A percentile compares a stretch with the other conserved stretches of the same genome.
Conservation (phyloP, 2,113 vertebrate species). For the Cercopithecus mona region DNA sequence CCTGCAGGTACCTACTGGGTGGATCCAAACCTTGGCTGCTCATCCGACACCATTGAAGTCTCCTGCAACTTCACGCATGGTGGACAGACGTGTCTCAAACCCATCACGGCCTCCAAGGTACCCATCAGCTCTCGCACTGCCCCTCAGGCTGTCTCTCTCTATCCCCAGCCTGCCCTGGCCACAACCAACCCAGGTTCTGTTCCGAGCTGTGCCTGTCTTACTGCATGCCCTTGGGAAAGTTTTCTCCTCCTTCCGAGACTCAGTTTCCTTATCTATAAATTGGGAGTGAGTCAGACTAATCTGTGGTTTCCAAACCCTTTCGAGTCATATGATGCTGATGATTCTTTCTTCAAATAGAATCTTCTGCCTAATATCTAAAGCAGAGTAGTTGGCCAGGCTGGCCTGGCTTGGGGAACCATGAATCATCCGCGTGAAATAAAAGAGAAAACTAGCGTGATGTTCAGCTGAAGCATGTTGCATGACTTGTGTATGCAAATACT, state of each 20-base stretch:
- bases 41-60: constrained; percentile 94
- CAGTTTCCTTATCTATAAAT: background rate
- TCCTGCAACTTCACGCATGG: constrained; percentile 94
- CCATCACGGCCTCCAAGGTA: constrained; percentile 95
- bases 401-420: background rate
- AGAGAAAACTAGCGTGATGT: no score
- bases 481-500: fast-evolving
- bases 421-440: background rate
- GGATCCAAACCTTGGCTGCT: constrained; percentile 96
- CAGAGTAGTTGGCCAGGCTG: background rate
- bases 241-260: background rate
- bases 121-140: background rate
- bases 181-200: background rate
- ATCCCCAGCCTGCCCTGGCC: background rate
- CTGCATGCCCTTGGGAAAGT: background rate
- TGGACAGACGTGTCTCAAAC: constrained; percentile 96
- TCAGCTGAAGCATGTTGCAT: fast-evolving
- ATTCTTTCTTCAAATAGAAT: background rate
- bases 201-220: background rate
- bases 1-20: constrained; percentile 95
- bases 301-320: background rate
- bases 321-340: background rate
- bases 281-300: no score
- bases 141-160: background rate
- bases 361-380: background rate